Percentiles rank a stretch among this genome's conserved stretches.
These are phyloP conservation scores for Eumeta japonica DNA, from an alignment of 1,140 invertebrate genomes.

Conservation along the genomic window DNA sequence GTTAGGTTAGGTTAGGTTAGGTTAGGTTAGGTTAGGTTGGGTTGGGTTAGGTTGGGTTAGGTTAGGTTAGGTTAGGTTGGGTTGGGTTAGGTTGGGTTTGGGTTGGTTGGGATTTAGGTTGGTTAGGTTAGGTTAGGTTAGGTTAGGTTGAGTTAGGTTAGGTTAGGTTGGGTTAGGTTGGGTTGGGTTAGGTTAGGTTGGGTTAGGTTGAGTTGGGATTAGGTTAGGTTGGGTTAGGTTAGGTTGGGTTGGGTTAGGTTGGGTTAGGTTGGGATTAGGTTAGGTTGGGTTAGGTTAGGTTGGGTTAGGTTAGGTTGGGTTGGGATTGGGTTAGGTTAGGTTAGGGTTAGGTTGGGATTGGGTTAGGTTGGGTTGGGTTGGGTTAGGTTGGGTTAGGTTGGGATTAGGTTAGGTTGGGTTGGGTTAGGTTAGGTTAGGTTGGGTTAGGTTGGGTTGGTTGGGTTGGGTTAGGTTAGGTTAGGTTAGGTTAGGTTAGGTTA, in stretches of 20 bases:
- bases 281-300: slow-evolving; percentile 2
- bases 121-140: slow-evolving; percentile 4
- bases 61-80: slow-evolving; percentile 4
- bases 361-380: slow-evolving; percentile 1
- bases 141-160: slow-evolving; percentile 3
- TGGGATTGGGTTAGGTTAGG: too few species aligned
- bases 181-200: slow-evolving; percentile 2
- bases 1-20: slow-evolving; percentile 4
- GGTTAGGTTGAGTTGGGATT: too few species aligned
- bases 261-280: too few species aligned
- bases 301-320: slow-evolving; percentile 3
- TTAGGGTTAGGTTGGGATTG: too few species aligned
- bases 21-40: slow-evolving; percentile 4
- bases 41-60: slow-evolving; percentile 3
- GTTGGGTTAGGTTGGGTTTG: slow-evolving; percentile 3
- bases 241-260: slow-evolving; percentile 2
- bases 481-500: slow-evolving; percentile 4
- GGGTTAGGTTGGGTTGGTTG: too few species aligned
- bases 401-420: too few species aligned
- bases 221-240: slow-evolving; percentile 3
- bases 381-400: too few species aligned
- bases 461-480: slow-evolving; percentile 4
- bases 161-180: slow-evolving; percentile 3
- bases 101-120: not conserved
- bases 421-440: slow-evolving; percentile 4